phyloP scores from a whole-genome alignment of 2,888 invertebrate genomes.

The Cryptus viduatorius region DNA sequence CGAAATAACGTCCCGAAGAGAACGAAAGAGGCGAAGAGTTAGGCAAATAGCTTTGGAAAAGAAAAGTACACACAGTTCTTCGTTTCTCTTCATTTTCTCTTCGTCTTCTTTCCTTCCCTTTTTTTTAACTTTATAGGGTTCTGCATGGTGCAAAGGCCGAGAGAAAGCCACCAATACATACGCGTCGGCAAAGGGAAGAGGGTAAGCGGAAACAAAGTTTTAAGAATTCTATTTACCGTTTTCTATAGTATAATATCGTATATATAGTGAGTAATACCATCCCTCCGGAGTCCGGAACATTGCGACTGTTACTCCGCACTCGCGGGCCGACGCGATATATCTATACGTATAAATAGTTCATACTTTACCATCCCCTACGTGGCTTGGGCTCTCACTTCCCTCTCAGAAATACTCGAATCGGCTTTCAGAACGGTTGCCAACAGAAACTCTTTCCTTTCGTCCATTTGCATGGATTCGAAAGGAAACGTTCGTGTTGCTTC shows the following conservation, averaged over 20 bases:
- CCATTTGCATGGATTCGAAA: constrained; percentile 25
- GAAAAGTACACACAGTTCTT: constrained; percentile 50
- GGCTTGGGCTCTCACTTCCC: background rate
- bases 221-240: constrained; percentile 29
- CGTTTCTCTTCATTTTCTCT: constrained; percentile 24
- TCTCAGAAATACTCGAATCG: constrained; percentile 25
- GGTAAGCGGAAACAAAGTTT: constrained; percentile 86
- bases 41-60: constrained; percentile 28
- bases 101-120: constrained; percentile 4
- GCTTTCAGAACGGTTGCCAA: background rate
- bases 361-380: background rate
- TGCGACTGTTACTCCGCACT: background rate
- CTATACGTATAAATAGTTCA: background rate
- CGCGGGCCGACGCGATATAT: background rate
- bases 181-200: constrained; percentile 94
- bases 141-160: constrained; percentile 93
- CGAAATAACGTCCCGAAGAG: constrained; percentile 32
- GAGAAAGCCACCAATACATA: constrained; percentile 93
- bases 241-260: background rate
- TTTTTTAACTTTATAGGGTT: constrained; percentile 87
- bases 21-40: background rate
- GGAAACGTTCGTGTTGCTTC: constrained; percentile 4
- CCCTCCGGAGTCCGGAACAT: background rate
- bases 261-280: background rate
- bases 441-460: constrained; percentile 2